Percentiles rank a stretch among this genome's conserved stretches.
phyloP scores from a whole-genome alignment of 1,140 invertebrate genomes.

The Zaprionus nigranus region DNA sequence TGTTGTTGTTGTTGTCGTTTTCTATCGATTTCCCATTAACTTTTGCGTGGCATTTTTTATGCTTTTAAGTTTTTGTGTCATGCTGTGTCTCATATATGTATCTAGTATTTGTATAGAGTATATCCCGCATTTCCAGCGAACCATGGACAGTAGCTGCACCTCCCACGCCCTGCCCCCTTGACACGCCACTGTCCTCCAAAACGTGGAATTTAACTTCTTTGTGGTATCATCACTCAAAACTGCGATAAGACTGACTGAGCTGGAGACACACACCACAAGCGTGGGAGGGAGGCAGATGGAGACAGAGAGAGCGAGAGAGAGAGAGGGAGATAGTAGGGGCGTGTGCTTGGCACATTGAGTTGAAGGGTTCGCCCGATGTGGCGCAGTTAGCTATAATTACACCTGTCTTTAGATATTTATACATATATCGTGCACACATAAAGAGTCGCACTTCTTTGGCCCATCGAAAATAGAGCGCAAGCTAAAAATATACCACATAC shows the following conservation, averaged over 20 bases:
- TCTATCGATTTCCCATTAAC: slow-evolving; percentile 76
- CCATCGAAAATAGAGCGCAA: neutral
- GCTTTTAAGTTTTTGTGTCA: slow-evolving; percentile 25
- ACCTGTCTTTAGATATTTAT: neutral
- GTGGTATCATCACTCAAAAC: slow-evolving; percentile 38
- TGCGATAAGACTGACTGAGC: slow-evolving; percentile 12
- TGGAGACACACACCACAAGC: neutral
- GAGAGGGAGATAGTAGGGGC: neutral
- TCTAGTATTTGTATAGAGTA: neutral
- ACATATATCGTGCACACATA: too few species aligned
- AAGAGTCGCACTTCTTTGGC: neutral
- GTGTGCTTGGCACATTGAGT: neutral
- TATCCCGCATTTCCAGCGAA: neutral
- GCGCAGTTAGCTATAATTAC: slow-evolving; percentile 3
- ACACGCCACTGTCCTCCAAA: slow-evolving; percentile 10
- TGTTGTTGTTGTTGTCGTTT: slow-evolving; percentile 44
- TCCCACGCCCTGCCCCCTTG: neutral
- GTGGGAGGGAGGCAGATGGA: neutral
- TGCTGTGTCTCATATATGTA: neutral
- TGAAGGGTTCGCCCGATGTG: slow-evolving; percentile 3
- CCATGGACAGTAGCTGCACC: neutral
- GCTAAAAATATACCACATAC: neutral
- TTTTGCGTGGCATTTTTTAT: slow-evolving; percentile 73
- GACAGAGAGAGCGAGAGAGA: neutral
- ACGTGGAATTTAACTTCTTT: slow-evolving; percentile 33